A percentile compares a stretch with the other conserved stretches of the same genome.
Evolutionary conservation across 2,113 vertebrate genomes (phyloP).

Genomic region (Ochotona princeps): DNA sequence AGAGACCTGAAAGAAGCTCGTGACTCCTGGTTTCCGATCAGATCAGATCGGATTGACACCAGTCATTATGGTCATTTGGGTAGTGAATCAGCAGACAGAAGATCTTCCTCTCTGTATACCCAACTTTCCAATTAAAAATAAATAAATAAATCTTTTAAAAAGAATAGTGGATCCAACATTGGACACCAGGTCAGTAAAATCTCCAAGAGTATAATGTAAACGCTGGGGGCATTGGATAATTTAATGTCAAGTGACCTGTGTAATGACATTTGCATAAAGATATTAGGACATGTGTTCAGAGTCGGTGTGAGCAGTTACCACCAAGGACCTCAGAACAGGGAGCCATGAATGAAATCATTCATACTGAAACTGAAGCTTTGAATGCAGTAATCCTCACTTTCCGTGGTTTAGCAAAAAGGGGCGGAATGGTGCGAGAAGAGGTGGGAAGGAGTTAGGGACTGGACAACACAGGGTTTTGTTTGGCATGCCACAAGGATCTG

Average conservation of each 20-base stretch:
- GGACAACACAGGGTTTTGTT: neutral
- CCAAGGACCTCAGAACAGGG: neutral
- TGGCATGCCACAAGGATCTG: neutral
- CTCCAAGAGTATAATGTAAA: neutral
- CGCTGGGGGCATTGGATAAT: neutral
- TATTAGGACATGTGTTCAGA: neutral
- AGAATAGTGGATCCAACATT: neutral
- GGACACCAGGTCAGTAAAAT: neutral
- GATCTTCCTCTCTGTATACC: too few species aligned
- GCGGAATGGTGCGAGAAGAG: neutral
- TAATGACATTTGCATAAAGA: neutral
- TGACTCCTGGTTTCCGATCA: too few species aligned
- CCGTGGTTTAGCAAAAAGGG: neutral
- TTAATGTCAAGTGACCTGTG: neutral
- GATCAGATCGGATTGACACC: too few species aligned
- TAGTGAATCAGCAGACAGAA: too few species aligned
- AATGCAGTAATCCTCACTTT: neutral
- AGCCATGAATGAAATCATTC: neutral
- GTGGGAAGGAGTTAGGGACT: neutral
- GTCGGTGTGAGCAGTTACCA: neutral
- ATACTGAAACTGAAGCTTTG: neutral
- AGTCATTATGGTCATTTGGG: too few species aligned
- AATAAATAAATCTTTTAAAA: too few species aligned
- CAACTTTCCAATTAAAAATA: too few species aligned
- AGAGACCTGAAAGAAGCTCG: too few species aligned